Percentiles rank a stretch among this genome's conserved stretches.
phyloP scores from a whole-genome alignment of 2,888 invertebrate species.

The Volucella inanis region DNA sequence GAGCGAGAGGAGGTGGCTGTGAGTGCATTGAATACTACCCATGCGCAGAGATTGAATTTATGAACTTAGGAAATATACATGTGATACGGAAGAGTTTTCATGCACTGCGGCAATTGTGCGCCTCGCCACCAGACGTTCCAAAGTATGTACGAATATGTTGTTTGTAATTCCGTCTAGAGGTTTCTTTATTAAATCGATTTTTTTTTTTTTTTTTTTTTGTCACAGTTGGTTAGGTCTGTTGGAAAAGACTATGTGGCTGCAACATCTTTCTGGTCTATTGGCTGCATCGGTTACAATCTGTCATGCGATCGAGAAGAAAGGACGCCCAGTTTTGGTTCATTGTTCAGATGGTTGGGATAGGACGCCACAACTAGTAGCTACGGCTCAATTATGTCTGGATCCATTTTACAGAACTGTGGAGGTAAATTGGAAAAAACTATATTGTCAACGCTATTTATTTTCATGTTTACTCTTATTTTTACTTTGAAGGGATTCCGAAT shows the following conservation, averaged over 20 bases:
- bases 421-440: constrained; percentile 83
- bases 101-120: constrained; percentile 90
- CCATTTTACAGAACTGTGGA: constrained; percentile 96
- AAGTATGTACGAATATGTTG: constrained; percentile 85
- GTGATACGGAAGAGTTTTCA: constrained; percentile 96
- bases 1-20: constrained; percentile 98
- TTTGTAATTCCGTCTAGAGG: constrained; percentile 14
- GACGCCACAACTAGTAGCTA: constrained; percentile 97
- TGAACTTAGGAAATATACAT: constrained; percentile 99
- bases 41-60: constrained; percentile 97
- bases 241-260: constrained; percentile 96
- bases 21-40: constrained; percentile 98
- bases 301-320: constrained; percentile 90
- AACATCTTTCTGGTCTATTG: constrained; percentile 93
- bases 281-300: constrained; percentile 92
- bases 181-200: constrained; percentile 69
- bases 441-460: constrained; percentile 12
- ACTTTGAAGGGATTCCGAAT: constrained; percentile 92
- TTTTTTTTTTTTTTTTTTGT: constrained; percentile 61
- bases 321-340: constrained; percentile 96
- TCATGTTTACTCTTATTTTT: not conserved
- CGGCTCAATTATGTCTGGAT: constrained; percentile 96
- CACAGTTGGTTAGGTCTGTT: constrained; percentile 93
- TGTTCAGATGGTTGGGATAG: constrained; percentile 99
- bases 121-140: constrained; percentile 90